A percentile compares a stretch with the other conserved stretches of the same genome.
These are phyloP conservation scores for crab-eating macaque (Macaca fascicularis) DNA, from an alignment of 2,113 vertebrate species.

Conservation along the genomic window DNA sequence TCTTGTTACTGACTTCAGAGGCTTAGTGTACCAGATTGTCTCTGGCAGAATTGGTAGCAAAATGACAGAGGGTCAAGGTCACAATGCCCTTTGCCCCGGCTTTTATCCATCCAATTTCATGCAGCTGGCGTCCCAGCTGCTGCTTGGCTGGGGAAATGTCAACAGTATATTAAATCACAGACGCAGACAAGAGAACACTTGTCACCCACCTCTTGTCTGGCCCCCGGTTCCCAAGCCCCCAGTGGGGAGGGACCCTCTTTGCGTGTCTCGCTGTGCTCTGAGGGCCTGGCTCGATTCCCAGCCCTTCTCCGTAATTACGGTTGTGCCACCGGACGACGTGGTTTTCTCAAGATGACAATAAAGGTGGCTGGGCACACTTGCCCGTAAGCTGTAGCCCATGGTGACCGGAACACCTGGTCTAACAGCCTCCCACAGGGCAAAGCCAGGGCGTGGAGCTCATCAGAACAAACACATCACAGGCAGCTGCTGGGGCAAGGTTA, in stretches of 20 bases:
- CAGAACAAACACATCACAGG: accelerated
- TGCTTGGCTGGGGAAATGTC: constrained; percentile 22
- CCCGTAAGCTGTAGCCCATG: not conserved
- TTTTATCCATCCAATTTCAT: constrained; percentile 62
- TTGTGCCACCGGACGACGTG: not conserved
- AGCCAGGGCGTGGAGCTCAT: accelerated
- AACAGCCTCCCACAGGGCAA: not conserved
- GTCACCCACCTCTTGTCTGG: not conserved
- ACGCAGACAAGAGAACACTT: not conserved
- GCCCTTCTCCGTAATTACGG: not conserved
- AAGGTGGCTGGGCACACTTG: accelerated
- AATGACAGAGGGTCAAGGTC: constrained; percentile 40
- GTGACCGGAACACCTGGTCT: not conserved
- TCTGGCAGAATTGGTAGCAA: not conserved
- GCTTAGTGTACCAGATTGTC: not conserved
- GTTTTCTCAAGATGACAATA: not conserved
- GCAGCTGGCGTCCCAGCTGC: not conserved
- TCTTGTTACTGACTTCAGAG: not conserved
- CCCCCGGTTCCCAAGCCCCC: not conserved
- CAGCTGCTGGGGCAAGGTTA: not conserved
- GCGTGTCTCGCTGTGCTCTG: accelerated
- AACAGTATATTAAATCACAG: constrained; percentile 32
- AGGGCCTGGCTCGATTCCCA: not conserved
- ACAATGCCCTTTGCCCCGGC: accelerated
- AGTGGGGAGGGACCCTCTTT: not conserved